Percentiles rank a stretch among this genome's conserved stretches.
These are phyloP conservation scores for Mesembrinibis cayennensis DNA, from an alignment of 2,113 vertebrate genomes.

Conservation along the genomic window DNA sequence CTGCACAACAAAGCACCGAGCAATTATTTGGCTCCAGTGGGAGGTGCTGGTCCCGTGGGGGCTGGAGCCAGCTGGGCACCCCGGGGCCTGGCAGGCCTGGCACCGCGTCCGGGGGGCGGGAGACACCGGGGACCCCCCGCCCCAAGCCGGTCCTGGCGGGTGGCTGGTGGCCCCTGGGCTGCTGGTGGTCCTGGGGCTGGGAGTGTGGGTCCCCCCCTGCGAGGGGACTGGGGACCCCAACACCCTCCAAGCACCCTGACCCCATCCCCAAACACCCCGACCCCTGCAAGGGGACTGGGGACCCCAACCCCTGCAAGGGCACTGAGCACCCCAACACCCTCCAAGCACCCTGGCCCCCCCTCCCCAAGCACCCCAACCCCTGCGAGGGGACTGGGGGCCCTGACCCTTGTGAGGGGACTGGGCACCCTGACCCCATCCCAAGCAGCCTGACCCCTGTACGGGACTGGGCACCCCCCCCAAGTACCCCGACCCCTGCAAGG, in stretches of 20 bases:
- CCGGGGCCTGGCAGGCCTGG: conserved; percentile 30
- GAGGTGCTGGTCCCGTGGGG: conserved; percentile 72
- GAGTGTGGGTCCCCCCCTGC: not conserved
- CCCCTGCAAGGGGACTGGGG: not conserved
- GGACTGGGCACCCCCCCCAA: too few species aligned
- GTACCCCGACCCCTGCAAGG: not conserved
- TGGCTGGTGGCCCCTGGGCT: not conserved
- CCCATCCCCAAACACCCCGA: not conserved
- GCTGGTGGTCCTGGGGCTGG: not conserved
- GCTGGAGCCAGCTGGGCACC: conserved; percentile 70
- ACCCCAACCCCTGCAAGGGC: not conserved
- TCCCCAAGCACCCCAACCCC: not conserved
- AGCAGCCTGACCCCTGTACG: too few species aligned
- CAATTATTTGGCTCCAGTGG: conserved; percentile 84
- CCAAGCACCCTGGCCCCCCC: too few species aligned
- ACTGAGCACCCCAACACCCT: too few species aligned
- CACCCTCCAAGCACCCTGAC: not conserved
- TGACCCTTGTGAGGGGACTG: too few species aligned
- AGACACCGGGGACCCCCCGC: not conserved
- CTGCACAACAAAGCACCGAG: conserved; percentile 79
- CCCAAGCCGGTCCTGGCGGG: not conserved
- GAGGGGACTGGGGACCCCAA: not conserved
- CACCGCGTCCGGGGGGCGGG: not conserved
- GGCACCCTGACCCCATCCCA: too few species aligned
- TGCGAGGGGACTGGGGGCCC: not conserved